Base-by-base conservation (phyloP, 2,113 vertebrate species). In the Orthonyx spaldingii region DNA sequence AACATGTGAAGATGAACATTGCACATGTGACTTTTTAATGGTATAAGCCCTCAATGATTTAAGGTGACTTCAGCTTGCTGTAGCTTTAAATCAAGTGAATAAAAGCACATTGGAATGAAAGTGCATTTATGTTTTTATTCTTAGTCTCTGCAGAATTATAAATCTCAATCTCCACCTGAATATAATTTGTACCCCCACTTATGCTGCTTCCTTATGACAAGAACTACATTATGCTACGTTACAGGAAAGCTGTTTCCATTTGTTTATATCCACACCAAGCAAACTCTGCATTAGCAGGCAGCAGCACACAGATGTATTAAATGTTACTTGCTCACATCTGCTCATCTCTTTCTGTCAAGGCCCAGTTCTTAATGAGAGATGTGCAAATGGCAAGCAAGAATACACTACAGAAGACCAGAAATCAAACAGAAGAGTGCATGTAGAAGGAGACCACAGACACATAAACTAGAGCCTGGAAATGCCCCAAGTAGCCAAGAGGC, bases 91-190 rank as follows among this genome's bases (percentile, higher is more conserved):
- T 95, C 69, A 89, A 91, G 57, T 89, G 82, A 89, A 94, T 87
- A 94, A 93, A 91, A 69, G 71, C 56, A 69, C 21, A 42, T 63
- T 74, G 85, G 86, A 90, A 94, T 37, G 66, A 80, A 96, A 97
- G 66, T 77, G 75, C 81, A 84, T 95, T 94, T 95, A 77, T 89
- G 83, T 84, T 94, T 95, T 97, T 79, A 60, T 93, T 86, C 87
- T 87, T 66, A 41, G 88, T 88, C 91, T 96, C 95, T 56, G 11
- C 60, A 95, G 94, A 96, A 95, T 88, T 95, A 90, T 94, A 95
- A 92, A 96, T 96, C 95, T 92, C 65, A 41, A 19, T 24, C 59
- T 92, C 30, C 50, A 41, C 2, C 2, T 79, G 72, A 94, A 50
- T 65, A 52, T 59, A 84, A 80, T 93, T 84, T 94, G 79, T 63